Conservation (phyloP, 2,113 vertebrate species). For the Corythaixoides concolor region DNA sequence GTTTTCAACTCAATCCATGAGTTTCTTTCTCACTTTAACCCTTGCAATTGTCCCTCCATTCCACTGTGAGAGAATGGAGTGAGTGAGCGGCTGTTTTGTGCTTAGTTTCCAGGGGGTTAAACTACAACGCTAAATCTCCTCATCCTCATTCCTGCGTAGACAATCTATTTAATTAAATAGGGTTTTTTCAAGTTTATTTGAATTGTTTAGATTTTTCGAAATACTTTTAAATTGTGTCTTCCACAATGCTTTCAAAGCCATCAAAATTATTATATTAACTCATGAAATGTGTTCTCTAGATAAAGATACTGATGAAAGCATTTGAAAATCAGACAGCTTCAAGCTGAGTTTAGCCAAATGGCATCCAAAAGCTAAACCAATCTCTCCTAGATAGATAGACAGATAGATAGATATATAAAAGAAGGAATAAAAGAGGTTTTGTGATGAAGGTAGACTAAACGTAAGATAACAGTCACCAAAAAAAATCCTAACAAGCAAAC, state of each 20-base stretch:
- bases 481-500: not conserved
- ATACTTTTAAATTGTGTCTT: not conserved
- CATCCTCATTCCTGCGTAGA: not conserved
- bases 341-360: not conserved
- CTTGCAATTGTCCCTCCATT: not conserved
- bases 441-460: not conserved
- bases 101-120: not conserved
- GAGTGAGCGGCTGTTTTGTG: not conserved
- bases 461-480: not conserved
- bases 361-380: not conserved
- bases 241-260: not conserved
- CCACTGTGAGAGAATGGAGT: accelerated
- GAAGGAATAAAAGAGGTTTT: not conserved
- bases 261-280: not conserved
- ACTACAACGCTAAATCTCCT: not conserved
- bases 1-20: not conserved
- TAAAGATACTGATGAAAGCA: not conserved
- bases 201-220: not conserved
- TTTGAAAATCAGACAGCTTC: not conserved
- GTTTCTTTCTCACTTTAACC: not conserved
- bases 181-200: not conserved
- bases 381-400: not conserved
- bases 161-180: not conserved
- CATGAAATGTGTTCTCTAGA: not conserved
- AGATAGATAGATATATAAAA: not conserved